Conservation (phyloP, 2,797 vertebrate genomes). For the Dendrocincla fuliginosa region DNA sequence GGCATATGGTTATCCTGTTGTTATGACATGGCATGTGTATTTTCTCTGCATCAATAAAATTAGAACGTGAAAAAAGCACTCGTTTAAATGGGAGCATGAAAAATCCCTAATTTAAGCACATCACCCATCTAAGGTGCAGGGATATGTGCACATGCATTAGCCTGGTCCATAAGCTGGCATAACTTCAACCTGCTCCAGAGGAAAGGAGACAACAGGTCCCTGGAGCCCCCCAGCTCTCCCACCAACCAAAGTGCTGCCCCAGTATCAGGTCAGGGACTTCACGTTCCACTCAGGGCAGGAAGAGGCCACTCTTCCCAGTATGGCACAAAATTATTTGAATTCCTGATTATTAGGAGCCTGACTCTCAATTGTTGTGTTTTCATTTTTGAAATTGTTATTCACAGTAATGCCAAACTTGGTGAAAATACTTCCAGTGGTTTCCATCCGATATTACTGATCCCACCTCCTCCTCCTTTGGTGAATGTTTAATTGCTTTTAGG, state of each 20-base stretch:
- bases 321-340: neutral
- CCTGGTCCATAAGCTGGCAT: neutral
- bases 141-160: neutral
- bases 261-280: neutral
- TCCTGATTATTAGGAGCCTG: neutral
- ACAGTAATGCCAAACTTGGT: neutral
- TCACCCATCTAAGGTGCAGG: neutral
- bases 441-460: neutral
- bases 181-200: neutral
- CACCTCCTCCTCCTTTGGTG: neutral
- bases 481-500: neutral
- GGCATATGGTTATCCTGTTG: conserved; percentile 46
- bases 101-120: neutral
- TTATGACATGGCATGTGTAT: conserved; percentile 31
- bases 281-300: neutral
- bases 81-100: neutral
- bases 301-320: neutral
- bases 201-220: neutral
- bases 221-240: neutral
- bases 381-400: neutral
- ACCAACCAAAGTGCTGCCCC: neutral
- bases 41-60: conserved; percentile 42
- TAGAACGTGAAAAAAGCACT: conserved; percentile 37
- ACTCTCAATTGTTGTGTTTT: neutral
- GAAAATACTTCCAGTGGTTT: neutral